Evolutionary conservation across 1,140 invertebrate species (phyloP).

Genomic region (Yoshiicerus persimilis): DNA sequence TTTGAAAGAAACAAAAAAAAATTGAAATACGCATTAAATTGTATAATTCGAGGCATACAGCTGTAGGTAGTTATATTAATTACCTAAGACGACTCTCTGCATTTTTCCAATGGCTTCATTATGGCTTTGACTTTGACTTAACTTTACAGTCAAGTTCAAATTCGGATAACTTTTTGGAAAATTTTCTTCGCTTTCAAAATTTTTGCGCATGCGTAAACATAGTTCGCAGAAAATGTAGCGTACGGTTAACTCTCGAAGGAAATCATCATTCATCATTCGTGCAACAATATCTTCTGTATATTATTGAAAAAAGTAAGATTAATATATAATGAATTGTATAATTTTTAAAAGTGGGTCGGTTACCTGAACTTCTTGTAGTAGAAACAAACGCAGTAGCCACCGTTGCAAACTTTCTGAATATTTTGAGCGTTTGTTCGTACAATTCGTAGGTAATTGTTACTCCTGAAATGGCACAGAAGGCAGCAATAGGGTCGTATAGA

Average conservation of each 20-base stretch:
- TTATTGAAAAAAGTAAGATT: not conserved
- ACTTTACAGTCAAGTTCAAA: not conserved
- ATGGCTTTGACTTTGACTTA: not conserved
- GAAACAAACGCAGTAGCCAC: not conserved
- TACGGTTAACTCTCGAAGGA: conserved; percentile 80
- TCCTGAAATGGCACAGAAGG: not conserved
- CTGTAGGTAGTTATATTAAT: too few relatives aligned
- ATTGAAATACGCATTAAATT: too few relatives aligned
- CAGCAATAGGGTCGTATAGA: conserved; percentile 74
- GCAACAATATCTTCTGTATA: conserved; percentile 74
- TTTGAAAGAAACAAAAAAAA: too few relatives aligned
- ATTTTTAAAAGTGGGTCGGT: conserved; percentile 38
- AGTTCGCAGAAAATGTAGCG: conserved; percentile 82
- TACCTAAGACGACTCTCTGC: not conserved
- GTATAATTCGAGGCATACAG: too few relatives aligned
- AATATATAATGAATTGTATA: not conserved
- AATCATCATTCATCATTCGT: conserved; percentile 92
- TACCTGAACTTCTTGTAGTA: not conserved
- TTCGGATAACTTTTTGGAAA: conserved; percentile 58
- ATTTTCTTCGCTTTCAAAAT: conserved; percentile 79
- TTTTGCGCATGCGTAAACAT: conserved; percentile 56
- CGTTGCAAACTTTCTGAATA: not conserved
- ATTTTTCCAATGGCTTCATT: not conserved
- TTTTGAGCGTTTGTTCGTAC: not conserved
- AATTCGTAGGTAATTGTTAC: not conserved